Base-by-base conservation (phyloP, 2,113 vertebrate genomes). In the Sterrhoptilus dennistouni region DNA sequence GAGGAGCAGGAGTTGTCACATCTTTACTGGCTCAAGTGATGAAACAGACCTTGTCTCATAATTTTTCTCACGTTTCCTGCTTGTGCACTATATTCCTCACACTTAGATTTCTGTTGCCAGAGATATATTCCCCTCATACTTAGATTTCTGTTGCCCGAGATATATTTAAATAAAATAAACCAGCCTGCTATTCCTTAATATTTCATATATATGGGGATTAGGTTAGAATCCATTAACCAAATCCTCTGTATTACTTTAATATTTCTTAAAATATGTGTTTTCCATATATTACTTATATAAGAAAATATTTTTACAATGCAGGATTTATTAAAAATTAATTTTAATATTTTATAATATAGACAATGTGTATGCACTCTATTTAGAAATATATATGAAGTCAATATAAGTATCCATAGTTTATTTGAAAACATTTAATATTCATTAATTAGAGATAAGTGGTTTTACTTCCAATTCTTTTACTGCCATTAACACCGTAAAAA, bases 151-250 rank as follows among this genome's bases (percentile, higher is more conserved):
- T 54, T 95, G 84, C 81, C 82, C 45, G 29, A 96, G 61, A 94
- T 33, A 24, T 52, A 87, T 96, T 97, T 94, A 98, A 79, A 91
- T 87, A 97, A 91, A 97, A 97, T 94, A 96, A 96, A 97, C 40
- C 71, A 86, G 64, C 44, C 70, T 90, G 14, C 38, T 87, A 68
- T 89, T 98, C 92, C 93, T 97, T 98, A 97, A 94, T 97, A 87
- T 97, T 98, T 96, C 63, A 94, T 97, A 95, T 97, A 94, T 60
- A 74, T 91, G 77, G 52, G 87, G 65, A 95, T 97, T 98, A 97
- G 79, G 92, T 96, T 96, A 97, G 83, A 97, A 96, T 93, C 78
- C 49, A 90, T 94, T 96, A 96, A 42, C 61, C 64, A 95, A 97
- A 97, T 94, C 60, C 59, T 86, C 61, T 78, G 0, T 94, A 83